Evolutionary conservation across 2,888 invertebrate genomes (phyloP).

Genomic region (Ditylenchus weischeri): DNA sequence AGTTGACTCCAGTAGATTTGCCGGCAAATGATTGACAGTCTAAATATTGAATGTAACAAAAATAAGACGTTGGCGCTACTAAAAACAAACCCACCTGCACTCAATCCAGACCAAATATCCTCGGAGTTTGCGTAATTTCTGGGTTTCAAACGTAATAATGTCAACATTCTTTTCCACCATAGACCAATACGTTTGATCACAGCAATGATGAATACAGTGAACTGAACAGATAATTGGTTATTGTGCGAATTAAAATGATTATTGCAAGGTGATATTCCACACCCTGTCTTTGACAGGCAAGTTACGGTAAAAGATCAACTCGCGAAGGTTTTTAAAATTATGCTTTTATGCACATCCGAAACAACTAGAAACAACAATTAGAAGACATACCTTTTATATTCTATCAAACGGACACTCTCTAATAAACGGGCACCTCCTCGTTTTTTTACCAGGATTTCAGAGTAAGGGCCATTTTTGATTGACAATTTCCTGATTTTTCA

Average conservation of each 20-base stretch:
- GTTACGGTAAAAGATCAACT: too few relatives aligned
- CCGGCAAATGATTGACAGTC: not conserved
- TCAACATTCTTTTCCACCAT: conserved; percentile 74
- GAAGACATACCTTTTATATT: too few relatives aligned
- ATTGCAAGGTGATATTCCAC: not conserved
- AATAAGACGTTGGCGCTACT: not conserved
- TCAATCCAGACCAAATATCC: conserved; percentile 50
- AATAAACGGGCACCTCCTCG: too few relatives aligned
- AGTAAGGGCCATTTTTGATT: too few relatives aligned
- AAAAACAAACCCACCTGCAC: not conserved
- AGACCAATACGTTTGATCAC: conserved; percentile 76
- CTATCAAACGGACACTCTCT: too few relatives aligned
- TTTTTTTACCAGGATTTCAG: not conserved
- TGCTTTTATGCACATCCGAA: too few relatives aligned
- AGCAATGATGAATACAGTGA: conserved; percentile 62
- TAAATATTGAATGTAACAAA: not conserved
- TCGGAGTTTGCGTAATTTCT: conserved; percentile 60
- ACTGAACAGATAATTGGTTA: conserved; percentile 11
- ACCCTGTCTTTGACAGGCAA: too few relatives aligned
- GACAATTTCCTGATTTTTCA: not conserved
- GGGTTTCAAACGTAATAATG: conserved; percentile 64
- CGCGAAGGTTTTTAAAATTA: too few relatives aligned
- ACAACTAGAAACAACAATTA: too few relatives aligned
- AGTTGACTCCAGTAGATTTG: conserved; percentile 59
- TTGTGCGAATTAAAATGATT: not conserved